phyloP scores from a whole-genome alignment of 2,888 invertebrate species.

The Eutolmus rufibarbis region DNA sequence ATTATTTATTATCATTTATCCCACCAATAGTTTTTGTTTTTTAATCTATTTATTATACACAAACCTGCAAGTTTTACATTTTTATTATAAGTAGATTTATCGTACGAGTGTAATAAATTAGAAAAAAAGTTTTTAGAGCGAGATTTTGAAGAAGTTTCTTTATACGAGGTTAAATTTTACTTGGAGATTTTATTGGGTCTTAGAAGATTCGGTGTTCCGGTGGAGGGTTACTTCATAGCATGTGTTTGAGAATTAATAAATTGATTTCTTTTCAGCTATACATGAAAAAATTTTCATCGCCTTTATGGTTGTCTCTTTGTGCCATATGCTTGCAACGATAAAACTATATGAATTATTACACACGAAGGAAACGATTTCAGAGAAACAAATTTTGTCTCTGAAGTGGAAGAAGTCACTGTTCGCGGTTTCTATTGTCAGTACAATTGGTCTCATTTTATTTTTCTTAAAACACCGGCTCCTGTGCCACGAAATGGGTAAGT shows the following conservation, averaged over 20 bases:
- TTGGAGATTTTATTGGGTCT: background rate
- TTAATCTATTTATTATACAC: no score
- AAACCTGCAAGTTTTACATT: no score
- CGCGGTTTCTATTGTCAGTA: slow-evolving; percentile 77
- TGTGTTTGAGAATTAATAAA: background rate
- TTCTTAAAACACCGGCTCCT: slow-evolving; percentile 88
- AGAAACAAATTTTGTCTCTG: slow-evolving; percentile 64
- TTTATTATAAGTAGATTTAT: no score
- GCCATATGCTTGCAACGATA: slow-evolving; percentile 81
- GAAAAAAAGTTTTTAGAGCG: no score
- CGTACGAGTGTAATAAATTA: no score
- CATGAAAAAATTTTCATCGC: slow-evolving; percentile 91
- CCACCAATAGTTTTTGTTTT: no score
- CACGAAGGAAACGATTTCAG: slow-evolving; percentile 55
- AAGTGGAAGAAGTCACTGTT: slow-evolving; percentile 79
- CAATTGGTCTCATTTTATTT: slow-evolving; percentile 83
- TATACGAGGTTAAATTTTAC: no score
- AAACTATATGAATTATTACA: slow-evolving; percentile 64
- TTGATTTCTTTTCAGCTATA: slow-evolving; percentile 70
- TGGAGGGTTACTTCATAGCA: background rate
- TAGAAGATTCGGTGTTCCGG: background rate
- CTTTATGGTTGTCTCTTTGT: slow-evolving; percentile 85
- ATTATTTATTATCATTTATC: no score
- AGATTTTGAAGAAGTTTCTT: no score
- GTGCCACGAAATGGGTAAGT: slow-evolving; percentile 88